Conservation (phyloP, 2,113 vertebrate genomes). For the Menura novaehollandiae region DNA sequence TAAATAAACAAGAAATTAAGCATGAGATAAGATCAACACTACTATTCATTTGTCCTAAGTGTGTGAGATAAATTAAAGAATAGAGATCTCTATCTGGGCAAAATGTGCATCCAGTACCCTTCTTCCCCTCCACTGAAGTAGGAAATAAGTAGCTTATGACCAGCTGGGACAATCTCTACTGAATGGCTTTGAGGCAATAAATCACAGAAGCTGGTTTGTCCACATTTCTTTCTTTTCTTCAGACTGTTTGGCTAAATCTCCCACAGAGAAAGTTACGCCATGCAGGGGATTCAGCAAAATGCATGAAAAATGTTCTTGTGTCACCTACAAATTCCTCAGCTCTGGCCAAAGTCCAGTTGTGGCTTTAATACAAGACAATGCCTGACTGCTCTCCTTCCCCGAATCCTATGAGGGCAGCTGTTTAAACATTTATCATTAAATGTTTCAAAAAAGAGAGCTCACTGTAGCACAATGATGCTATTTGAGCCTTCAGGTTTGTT, state of each 20-base stretch:
- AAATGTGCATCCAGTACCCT: conserved; percentile 37
- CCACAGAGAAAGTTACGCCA: conserved; percentile 71
- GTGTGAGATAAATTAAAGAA: conserved; percentile 56
- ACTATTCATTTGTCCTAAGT: conserved; percentile 51
- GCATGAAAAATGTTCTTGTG: conserved; percentile 60
- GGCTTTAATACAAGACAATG: conserved; percentile 30
- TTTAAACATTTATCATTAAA: conserved; percentile 71
- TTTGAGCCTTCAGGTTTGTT: conserved; percentile 52
- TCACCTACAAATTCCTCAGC: conserved; percentile 59
- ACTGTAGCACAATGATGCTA: conserved; percentile 48
- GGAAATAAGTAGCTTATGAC: conserved; percentile 59
- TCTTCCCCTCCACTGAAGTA: conserved; percentile 55
- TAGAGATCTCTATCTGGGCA: conserved; percentile 55
- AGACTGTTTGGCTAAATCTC: conserved; percentile 68
- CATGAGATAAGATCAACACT: conserved; percentile 48
- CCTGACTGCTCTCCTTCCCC: conserved; percentile 1
- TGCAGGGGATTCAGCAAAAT: conserved; percentile 62
- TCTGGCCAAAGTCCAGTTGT: conserved; percentile 66
- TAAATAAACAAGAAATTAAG: conserved; percentile 40
- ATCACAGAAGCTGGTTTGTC: conserved; percentile 75
- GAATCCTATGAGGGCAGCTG: conserved; percentile 63
- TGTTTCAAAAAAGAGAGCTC: conserved; percentile 60
- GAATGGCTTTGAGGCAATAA: conserved; percentile 67
- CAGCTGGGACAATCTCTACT: conserved; percentile 64
- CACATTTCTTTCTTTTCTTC: conserved; percentile 78